Evolutionary conservation across 2,113 vertebrate species (phyloP), one percentile per base, ranked within the genome.

Genomic region (Ictalurus punctatus): DNA sequence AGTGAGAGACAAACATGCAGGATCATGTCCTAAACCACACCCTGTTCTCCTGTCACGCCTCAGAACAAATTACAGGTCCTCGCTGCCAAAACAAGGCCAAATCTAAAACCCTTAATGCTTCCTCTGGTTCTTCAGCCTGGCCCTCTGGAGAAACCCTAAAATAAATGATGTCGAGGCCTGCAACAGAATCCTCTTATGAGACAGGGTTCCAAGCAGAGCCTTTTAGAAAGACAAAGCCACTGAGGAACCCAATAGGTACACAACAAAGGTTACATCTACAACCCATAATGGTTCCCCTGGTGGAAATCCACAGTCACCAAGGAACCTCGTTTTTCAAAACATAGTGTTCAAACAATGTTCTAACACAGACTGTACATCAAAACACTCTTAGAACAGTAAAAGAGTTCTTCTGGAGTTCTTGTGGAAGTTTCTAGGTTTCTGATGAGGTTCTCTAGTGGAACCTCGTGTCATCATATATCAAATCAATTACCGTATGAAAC

Each of bases 1-100:
- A 85, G 30, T 87, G 82, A n/a, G 84, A 79, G 23, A 83, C n/a
- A 40, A 30, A 52, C 83, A 34, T 13, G 1, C 19, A 84, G 54
- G 61, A 61, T 52, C 19, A 52, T 17, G 52, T 56, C 27, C 52
- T 30, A 56, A 56, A 56, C 78, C 48, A 80, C 52, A 30, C 52
- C 78, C 52, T 19, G 48, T 52, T n/a, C 48, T n/a, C 76, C 44
- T n/a, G 44, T 14, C 74, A 78, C 23, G 1, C 44, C 37, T 25
- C 8, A 25, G 73, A 48, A 76, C 73, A 23, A 8, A 12, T 19
- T 74, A 44, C 71, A 34, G 30, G 69, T 37, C 1, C 16, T 56
- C 54, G 13, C 54, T 56, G 54, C 12, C 10, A 14, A 30, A 37
- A 34, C 30, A 37, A 71, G 16, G 30, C 69, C 14, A 17, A 34